These are phyloP conservation scores for Palythoa grandis DNA, from an alignment of 92 coral and sea anemone species.

Conservation along the genomic window DNA sequence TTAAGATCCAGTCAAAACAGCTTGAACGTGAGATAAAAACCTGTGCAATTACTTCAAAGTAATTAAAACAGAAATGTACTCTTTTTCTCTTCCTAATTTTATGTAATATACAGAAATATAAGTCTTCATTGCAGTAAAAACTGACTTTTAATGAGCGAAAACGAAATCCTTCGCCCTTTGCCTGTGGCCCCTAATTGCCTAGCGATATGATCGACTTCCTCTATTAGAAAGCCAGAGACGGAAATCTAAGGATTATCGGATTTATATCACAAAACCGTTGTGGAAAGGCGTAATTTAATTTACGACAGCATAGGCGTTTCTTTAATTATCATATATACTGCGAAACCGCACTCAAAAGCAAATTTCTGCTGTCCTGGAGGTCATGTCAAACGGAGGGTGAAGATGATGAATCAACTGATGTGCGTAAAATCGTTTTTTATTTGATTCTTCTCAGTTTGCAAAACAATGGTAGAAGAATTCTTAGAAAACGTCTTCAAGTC, in stretches of 20 bases:
- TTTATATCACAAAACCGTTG: slow-evolving; percentile 27
- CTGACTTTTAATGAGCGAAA: not conserved
- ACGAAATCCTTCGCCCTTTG: not conserved
- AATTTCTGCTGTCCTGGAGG: slow-evolving; percentile 38
- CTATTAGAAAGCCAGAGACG: slow-evolving; percentile 39
- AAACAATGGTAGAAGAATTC: not conserved
- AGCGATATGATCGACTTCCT: slow-evolving; percentile 29
- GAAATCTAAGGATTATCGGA: slow-evolving; percentile 40
- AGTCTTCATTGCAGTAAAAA: not conserved
- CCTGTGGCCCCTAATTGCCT: slow-evolving; percentile 40
- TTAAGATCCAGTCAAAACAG: not conserved
- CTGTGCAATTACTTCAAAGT: not conserved
- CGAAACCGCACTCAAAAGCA: slow-evolving; percentile 39
- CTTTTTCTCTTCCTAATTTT: not conserved
- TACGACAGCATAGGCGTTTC: slow-evolving; percentile 42
- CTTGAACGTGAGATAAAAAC: not conserved
- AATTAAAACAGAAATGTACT: not conserved
- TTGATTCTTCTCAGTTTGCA: not conserved
- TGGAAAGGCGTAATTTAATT: slow-evolving; percentile 16
- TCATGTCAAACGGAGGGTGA: not conserved
- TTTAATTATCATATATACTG: slow-evolving; percentile 27
- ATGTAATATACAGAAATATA: not conserved
- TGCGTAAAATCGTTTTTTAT: not conserved
- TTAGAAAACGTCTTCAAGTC: not conserved
- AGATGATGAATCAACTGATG: not conserved